These are phyloP conservation scores for Gallinago jamesoni DNA, from an alignment of 2,113 vertebrate species.

Conservation along the genomic window DNA sequence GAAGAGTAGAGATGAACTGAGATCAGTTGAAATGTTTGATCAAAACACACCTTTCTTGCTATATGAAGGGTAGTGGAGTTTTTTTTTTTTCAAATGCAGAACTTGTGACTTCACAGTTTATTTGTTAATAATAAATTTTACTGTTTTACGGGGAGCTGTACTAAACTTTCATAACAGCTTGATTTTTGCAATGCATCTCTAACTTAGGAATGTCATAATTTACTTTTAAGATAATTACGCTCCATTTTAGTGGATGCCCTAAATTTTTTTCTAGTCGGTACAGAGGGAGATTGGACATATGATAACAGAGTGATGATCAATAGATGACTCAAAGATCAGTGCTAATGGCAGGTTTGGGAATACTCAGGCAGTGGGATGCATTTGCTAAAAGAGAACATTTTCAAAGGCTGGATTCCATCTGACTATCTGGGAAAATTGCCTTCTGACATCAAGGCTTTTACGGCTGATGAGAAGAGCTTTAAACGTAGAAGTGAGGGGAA, in stretches of 20 bases:
- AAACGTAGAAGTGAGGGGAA: not conserved
- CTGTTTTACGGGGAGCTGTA: not conserved
- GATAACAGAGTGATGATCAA: not conserved
- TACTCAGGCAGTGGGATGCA: not conserved
- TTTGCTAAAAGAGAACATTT: not conserved
- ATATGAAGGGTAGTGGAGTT: not conserved
- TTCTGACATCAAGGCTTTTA: not conserved
- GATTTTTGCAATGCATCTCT: not conserved
- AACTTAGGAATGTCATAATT: not conserved
- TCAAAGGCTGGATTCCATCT: constrained; percentile 2
- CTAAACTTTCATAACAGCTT: not conserved
- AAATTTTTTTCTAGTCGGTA: not conserved
- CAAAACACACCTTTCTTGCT: not conserved
- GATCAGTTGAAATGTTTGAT: not conserved
- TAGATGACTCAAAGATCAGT: not conserved
- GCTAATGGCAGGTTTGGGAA: constrained; percentile 1
- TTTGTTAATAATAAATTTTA: not conserved
- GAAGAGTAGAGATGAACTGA: not conserved
- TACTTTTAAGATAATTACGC: not conserved
- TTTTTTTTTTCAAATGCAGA: not conserved
- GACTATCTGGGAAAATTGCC: not conserved
- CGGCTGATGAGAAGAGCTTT: not conserved
- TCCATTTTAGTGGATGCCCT: not conserved
- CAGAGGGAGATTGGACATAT: not conserved
- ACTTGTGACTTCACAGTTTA: accelerated